Conservation (phyloP, 2,888 invertebrate genomes). For the Hylaea fasciaria region DNA sequence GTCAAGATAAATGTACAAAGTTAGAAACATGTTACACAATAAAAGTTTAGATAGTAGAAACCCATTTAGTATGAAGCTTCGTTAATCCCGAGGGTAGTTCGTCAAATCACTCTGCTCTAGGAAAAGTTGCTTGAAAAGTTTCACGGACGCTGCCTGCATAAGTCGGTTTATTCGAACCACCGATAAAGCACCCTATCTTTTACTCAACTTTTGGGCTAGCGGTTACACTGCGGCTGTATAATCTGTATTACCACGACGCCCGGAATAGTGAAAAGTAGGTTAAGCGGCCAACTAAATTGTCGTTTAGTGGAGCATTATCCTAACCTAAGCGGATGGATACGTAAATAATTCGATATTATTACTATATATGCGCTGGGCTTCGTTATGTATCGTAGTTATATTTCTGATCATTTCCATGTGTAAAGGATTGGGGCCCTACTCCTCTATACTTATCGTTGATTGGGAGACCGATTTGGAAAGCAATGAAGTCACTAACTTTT, state of each 20-base stretch:
- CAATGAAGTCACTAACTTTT: too few species aligned
- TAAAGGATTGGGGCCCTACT: too few species aligned
- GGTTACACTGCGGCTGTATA: background rate
- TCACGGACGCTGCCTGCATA: constrained; percentile 18
- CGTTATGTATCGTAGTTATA: too few species aligned
- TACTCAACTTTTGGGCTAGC: background rate
- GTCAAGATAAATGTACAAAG: too few species aligned
- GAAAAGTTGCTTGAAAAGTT: constrained; percentile 38
- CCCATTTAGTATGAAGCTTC: background rate
- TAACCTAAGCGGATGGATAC: too few species aligned
- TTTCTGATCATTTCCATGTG: too few species aligned
- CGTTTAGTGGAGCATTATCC: too few species aligned
- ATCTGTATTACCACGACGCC: background rate
- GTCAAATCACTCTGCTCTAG: constrained; percentile 28
- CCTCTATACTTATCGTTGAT: too few species aligned
- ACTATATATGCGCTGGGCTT: too few species aligned
- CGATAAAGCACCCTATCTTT: background rate
- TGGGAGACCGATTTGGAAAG: too few species aligned
- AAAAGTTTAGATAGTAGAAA: background rate
- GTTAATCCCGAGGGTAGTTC: constrained; percentile 5
- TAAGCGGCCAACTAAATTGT: background rate
- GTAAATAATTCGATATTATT: too few species aligned
- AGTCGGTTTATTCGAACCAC: constrained; percentile 13
- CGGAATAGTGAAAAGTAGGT: constrained; percentile 5
- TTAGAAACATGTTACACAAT: too few species aligned